Evolutionary conservation across 1,140 invertebrate species (phyloP), one percentile per base, ranked within the genome.

Genomic region (Elysia chlorotica): DNA sequence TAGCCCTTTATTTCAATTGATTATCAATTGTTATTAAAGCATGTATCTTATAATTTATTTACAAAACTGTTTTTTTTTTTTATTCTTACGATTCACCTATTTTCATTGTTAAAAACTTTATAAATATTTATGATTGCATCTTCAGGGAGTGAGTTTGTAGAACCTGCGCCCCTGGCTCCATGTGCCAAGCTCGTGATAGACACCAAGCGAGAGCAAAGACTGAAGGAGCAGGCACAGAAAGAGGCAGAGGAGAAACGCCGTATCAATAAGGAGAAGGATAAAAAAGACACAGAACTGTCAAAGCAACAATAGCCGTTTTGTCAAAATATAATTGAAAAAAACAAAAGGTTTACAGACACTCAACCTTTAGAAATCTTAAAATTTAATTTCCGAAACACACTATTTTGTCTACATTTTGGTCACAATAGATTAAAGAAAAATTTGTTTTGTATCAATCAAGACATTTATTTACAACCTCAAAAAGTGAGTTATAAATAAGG

Each of bases 151-250:
- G 79, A 81, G 37, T 76, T 68, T 73, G 77, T 84, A 1, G 83
- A 83, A 66, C 65, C 67, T 25, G 79, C 83, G n/a, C 83, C 83
- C 6, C 74, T 84, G 36, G 76, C 75, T 25, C 73, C 75, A 4
- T 84, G 83, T 75, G 74, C 78, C 33, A 72, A 79, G 21, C 75
- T 84, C 35, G 83, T 84, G 23, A 78, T 79, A 2, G 73, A 79
- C 30, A 77, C 78, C 10, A 78, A 70, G 37, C 59, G 75, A 35
- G 81, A 83, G 53, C 65, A 77, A 35, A 63, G 75, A 36, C 61
- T 75, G 62, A 76, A 72, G 67, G 81, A 82, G 66, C 56, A 63
- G 63, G 73, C 57, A 30, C 25, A 25, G 17, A 63, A 38, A 36
- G 62, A 65, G 28, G 37, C 10, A 21, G 57, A 65, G 19, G 48